These are phyloP conservation scores for Aphelinus certus DNA, from an alignment of 1,140 invertebrate species.

Conservation along the genomic window DNA sequence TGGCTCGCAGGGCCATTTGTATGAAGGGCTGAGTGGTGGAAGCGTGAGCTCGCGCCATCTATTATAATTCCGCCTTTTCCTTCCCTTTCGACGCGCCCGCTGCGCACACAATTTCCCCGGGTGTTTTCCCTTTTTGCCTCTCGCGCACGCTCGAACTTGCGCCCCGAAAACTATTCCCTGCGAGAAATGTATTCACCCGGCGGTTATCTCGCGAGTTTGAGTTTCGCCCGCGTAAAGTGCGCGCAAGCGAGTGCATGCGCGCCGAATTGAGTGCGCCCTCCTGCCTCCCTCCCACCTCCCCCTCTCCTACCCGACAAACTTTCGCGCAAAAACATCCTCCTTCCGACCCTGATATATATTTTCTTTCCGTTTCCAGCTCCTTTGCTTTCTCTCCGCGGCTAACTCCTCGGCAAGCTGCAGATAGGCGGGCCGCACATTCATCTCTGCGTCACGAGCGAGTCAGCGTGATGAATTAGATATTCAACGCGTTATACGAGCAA, in stretches of 20 bases:
- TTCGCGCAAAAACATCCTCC: too few species aligned
- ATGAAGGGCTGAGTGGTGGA: not conserved
- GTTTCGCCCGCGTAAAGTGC: not conserved
- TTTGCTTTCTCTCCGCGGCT: too few species aligned
- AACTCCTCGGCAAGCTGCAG: too few species aligned
- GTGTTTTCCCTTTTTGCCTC: not conserved
- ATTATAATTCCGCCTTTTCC: slow-evolving; percentile 1
- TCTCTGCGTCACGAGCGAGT: too few species aligned
- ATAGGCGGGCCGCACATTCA: too few species aligned
- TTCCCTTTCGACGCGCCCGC: not conserved
- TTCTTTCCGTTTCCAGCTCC: too few species aligned
- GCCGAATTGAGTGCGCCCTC: not conserved
- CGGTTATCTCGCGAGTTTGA: slow-evolving; percentile 8
- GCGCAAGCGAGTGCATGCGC: slow-evolving; percentile 9
- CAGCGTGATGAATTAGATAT: too few species aligned
- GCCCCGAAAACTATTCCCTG: not conserved
- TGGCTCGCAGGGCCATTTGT: not conserved
- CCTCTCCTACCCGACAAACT: too few species aligned
- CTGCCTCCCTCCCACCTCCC: too few species aligned
- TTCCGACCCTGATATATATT: too few species aligned
- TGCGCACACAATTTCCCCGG: slow-evolving; percentile 2
- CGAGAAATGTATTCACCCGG: slow-evolving; percentile 15
- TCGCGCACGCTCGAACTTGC: not conserved
- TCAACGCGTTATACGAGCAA: too few species aligned
- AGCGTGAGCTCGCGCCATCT: not conserved